Percentiles rank a stretch among this genome's conserved stretches.
phyloP scores from a whole-genome alignment of 2,113 vertebrate genomes.

The Triplophysa dalaica region DNA sequence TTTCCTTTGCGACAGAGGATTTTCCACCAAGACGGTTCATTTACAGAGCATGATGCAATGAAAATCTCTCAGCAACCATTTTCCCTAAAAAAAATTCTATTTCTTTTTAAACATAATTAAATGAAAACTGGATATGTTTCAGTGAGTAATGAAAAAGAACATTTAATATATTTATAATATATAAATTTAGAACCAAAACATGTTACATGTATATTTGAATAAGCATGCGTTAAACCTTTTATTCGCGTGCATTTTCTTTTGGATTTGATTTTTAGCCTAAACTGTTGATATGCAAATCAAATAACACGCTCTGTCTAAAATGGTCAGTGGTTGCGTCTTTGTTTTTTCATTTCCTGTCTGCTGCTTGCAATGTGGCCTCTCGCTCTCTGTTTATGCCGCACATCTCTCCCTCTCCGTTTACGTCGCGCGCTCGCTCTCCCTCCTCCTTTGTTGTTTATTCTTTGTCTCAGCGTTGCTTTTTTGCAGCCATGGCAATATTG shows the following conservation, averaged over 20 bases:
- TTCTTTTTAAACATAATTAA: too few species aligned
- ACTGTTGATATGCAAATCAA: not conserved
- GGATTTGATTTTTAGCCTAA: too few species aligned
- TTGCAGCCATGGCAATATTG: constrained; percentile 37
- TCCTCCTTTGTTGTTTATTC: constrained; percentile 17
- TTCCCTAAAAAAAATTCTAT: not conserved
- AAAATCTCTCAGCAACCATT: not conserved
- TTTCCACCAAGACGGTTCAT: not conserved
- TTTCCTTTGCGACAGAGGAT: constrained; percentile 47
- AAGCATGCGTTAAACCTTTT: not conserved
- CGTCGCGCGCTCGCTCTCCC: not conserved
- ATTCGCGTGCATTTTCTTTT: not conserved
- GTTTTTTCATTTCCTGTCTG: not conserved
- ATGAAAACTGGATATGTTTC: not conserved
- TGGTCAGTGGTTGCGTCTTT: not conserved
- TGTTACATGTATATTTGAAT: not conserved
- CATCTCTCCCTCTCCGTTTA: constrained; percentile 6
- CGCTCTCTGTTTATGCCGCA: constrained; percentile 42
- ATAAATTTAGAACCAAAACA: too few species aligned
- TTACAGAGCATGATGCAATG: constrained; percentile 10
- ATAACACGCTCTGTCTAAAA: not conserved
- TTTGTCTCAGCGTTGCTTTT: constrained; percentile 39
- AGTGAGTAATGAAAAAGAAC: not conserved
- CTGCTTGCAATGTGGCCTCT: constrained; percentile 19
- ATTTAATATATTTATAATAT: not conserved